Conservation (phyloP, 2,888 invertebrate genomes). For the Cistogaster globosa region DNA sequence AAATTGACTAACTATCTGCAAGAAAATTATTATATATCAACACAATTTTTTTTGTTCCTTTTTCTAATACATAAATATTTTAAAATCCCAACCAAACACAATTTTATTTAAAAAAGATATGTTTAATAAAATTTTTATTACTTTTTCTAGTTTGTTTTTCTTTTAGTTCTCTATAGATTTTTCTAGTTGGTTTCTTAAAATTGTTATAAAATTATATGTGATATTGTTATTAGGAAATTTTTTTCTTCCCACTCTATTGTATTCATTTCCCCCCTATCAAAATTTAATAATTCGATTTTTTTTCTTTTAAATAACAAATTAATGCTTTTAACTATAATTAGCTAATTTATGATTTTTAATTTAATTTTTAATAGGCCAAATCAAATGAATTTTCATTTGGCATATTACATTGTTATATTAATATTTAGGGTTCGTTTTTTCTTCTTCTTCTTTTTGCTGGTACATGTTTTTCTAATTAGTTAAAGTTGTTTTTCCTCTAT, state of each 20-base stretch:
- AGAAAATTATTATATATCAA: no score
- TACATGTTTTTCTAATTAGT: slow-evolving; percentile 55
- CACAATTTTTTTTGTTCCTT: no score
- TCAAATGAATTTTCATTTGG: slow-evolving; percentile 3
- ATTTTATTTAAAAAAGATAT: no score
- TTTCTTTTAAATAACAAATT: slow-evolving; percentile 39
- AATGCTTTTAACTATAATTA: slow-evolving; percentile 55
- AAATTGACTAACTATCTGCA: no score
- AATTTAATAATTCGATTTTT: neutral
- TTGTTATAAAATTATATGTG: no score
- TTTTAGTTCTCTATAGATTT: no score
- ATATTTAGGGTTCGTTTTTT: slow-evolving; percentile 4
- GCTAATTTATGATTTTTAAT: slow-evolving; percentile 37
- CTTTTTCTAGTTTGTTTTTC: no score
- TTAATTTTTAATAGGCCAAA: slow-evolving; percentile 24
- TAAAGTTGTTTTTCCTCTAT: slow-evolving; percentile 2
- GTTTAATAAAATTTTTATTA: no score
- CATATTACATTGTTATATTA: slow-evolving; percentile 6
- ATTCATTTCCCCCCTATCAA: neutral
- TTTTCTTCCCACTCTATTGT: neutral
- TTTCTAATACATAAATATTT: no score
- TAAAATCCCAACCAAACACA: no score
- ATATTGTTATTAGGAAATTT: neutral
- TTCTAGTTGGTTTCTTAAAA: no score
- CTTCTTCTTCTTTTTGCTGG: neutral